phyloP scores from a whole-genome alignment of 2,113 vertebrate species.

The Dipodomys stephensi region DNA sequence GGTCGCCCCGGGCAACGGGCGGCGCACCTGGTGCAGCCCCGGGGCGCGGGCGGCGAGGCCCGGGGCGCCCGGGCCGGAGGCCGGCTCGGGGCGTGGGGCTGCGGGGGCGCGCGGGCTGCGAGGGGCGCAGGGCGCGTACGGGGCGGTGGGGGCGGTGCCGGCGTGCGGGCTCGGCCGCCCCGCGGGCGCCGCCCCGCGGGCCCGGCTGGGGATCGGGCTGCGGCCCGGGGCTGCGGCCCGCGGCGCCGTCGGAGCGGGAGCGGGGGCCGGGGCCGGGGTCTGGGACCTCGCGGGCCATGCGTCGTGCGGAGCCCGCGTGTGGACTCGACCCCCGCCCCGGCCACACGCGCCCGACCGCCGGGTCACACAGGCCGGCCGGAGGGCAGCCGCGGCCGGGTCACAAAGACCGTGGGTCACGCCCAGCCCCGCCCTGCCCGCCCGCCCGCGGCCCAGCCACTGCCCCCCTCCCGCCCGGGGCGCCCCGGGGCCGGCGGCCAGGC shows the following conservation, averaged over 20 bases:
- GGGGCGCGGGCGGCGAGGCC: neutral
- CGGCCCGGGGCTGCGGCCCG: neutral
- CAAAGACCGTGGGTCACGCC: conserved; percentile 60
- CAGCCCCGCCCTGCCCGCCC: neutral
- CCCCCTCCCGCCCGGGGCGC: too few species aligned
- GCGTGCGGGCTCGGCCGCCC: rapidly evolving
- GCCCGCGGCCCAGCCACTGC: too few species aligned
- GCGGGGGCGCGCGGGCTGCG: conserved; percentile 40
- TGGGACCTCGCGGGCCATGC: neutral
- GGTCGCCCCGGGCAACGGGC: conserved; percentile 48
- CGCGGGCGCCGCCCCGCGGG: rapidly evolving
- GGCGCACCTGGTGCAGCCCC: neutral
- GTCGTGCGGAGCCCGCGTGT: neutral
- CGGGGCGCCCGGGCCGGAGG: neutral
- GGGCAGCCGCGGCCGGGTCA: conserved; percentile 46
- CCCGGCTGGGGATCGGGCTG: neutral
- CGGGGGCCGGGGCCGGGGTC: neutral
- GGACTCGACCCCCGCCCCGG: neutral
- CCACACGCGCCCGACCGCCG: neutral
- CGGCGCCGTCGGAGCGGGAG: neutral
- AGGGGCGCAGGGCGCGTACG: neutral
- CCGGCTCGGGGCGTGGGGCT: conserved; percentile 47
- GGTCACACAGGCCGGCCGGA: neutral
- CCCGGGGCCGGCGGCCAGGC: too few species aligned
- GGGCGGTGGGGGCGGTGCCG: neutral